These are phyloP conservation scores for Sycobia sp. DNA, from an alignment of 1,140 invertebrate species.

Conservation along the genomic window DNA sequence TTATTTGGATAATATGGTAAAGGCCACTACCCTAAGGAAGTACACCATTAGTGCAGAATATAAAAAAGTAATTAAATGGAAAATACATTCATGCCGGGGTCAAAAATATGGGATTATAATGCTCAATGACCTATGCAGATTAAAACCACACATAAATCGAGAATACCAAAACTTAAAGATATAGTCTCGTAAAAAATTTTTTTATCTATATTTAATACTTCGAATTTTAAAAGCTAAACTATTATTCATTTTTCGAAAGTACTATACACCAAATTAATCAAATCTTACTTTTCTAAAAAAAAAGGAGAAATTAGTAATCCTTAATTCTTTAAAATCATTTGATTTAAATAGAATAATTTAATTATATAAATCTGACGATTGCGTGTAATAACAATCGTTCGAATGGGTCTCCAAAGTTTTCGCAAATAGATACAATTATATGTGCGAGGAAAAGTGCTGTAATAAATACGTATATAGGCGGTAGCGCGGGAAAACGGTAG, in stretches of 20 bases:
- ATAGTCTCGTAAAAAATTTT: neutral
- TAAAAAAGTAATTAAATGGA: slow-evolving; percentile 39
- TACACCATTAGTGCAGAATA: slow-evolving; percentile 36
- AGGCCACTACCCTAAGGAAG: slow-evolving; percentile 43
- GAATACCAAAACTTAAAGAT: neutral
- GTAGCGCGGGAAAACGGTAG: too few species aligned
- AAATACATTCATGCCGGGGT: neutral
- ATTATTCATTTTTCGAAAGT: too few species aligned
- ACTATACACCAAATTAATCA: neutral
- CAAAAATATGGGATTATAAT: neutral
- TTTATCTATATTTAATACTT: neutral
- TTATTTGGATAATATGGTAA: slow-evolving; percentile 41
- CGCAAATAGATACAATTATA: too few species aligned
- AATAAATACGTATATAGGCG: too few species aligned
- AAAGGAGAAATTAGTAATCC: slow-evolving; percentile 4
- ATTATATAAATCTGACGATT: too few species aligned
- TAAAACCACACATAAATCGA: neutral
- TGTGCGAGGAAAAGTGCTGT: too few species aligned
- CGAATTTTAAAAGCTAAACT: too few species aligned
- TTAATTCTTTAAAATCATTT: slow-evolving; percentile 28
- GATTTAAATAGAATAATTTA: slow-evolving; percentile 27
- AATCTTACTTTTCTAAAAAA: neutral
- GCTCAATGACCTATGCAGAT: neutral
- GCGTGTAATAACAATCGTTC: too few species aligned
- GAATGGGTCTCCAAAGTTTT: too few species aligned